Conservation (phyloP, 2,797 vertebrate species). For the Saxicola maurus region DNA sequence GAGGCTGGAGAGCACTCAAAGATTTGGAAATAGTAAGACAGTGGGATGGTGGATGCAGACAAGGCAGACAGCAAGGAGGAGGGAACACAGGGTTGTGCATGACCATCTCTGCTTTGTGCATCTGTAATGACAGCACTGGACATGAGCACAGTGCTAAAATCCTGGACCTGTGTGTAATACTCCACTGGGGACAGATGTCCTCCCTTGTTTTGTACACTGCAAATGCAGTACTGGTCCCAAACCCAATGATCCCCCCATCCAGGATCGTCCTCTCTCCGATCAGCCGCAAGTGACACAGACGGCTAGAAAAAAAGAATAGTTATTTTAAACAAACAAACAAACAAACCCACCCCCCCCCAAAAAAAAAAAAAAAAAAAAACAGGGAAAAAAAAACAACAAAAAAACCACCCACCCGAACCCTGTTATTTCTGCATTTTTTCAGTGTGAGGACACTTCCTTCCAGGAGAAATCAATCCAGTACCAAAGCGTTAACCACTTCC, state of each 20-base stretch:
- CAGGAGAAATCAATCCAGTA: constrained; percentile 46
- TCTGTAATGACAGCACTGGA: background rate
- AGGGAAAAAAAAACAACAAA: background rate
- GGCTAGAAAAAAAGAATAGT: constrained; percentile 27
- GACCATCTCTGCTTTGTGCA: background rate
- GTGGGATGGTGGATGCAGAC: accelerated
- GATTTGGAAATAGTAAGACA: background rate
- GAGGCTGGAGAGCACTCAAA: background rate
- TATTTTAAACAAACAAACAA: background rate
- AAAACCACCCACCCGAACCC: background rate
- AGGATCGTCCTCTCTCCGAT: background rate
- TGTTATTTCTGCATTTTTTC: constrained; percentile 64
- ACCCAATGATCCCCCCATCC: background rate
- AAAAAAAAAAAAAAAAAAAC: background rate
- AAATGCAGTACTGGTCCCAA: constrained; percentile 1
- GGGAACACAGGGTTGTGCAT: background rate
- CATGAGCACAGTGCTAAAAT: background rate
- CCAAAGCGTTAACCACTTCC: constrained; percentile 33
- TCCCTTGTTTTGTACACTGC: constrained; percentile 36
- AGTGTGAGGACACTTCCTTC: constrained; percentile 55
- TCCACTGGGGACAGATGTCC: constrained; percentile 44
- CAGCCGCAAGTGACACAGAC: constrained; percentile 53
- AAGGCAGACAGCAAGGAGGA: background rate
- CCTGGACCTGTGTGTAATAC: background rate
- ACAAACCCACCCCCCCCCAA: background rate